Percentiles rank a stretch among this genome's conserved stretches.
These are phyloP conservation scores for Wasmannia auropunctata DNA, from an alignment of 1,140 invertebrate species.

Conservation along the genomic window DNA sequence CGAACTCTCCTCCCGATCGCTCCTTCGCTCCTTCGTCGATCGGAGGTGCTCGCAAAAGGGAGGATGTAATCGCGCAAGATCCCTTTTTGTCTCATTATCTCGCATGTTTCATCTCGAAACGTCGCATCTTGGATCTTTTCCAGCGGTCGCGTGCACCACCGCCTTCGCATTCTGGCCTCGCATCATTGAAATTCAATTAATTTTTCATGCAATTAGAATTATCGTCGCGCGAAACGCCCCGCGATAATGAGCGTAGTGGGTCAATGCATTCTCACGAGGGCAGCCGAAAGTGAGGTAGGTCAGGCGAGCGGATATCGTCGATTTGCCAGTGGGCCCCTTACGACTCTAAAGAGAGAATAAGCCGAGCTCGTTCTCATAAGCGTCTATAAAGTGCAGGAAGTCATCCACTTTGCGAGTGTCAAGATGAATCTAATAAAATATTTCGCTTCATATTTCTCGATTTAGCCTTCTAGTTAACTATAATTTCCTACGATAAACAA, in stretches of 20 bases:
- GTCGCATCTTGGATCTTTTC: slow-evolving; percentile 57
- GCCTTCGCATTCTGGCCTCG: not conserved
- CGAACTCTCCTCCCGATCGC: slow-evolving; percentile 11
- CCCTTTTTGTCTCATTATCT: slow-evolving; percentile 35
- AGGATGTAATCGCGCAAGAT: slow-evolving; percentile 15
- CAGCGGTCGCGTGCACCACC: slow-evolving; percentile 20
- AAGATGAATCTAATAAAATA: slow-evolving; percentile 2
- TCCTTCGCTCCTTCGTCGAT: slow-evolving; percentile 14
- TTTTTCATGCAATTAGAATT: slow-evolving; percentile 70
- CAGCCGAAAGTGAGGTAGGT: not conserved
- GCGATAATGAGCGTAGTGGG: slow-evolving; percentile 46
- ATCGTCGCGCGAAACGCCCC: not conserved
- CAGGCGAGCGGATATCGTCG: slow-evolving; percentile 36
- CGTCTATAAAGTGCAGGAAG: not conserved
- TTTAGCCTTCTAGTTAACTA: not conserved
- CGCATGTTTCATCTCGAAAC: slow-evolving; percentile 21
- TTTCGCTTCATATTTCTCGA: not conserved
- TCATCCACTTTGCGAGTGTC: not conserved
- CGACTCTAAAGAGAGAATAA: slow-evolving; percentile 19
- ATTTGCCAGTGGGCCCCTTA: not conserved
- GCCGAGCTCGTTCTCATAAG: not conserved
- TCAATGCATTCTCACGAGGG: slow-evolving; percentile 51
- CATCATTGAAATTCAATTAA: slow-evolving; percentile 66
- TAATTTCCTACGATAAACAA: not conserved
- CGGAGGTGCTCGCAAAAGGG: not conserved